These are phyloP conservation scores for Melopsittacus undulatus DNA, from an alignment of 2,797 vertebrate genomes.

Conservation along the genomic window DNA sequence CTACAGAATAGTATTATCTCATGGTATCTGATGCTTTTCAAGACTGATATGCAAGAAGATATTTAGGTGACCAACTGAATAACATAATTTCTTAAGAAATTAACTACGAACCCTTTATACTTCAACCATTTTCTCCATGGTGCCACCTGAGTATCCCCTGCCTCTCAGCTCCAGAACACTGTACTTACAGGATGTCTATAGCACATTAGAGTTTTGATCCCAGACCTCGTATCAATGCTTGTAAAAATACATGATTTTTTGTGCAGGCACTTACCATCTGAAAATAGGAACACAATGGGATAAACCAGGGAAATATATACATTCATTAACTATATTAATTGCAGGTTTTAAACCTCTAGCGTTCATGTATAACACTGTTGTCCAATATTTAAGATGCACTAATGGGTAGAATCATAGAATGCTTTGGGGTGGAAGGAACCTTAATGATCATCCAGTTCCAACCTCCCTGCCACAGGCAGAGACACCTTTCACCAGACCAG, in stretches of 20 bases:
- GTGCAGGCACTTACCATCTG: not conserved
- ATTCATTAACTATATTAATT: not conserved
- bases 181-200: not conserved
- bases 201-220: not conserved
- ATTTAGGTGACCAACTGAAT: not conserved
- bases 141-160: not conserved
- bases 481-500: not conserved
- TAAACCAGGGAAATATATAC: not conserved
- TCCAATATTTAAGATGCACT: not conserved
- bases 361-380: not conserved
- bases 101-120: not conserved
- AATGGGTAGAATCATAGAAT: not conserved
- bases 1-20: not conserved
- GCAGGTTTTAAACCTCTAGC: not conserved
- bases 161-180: not conserved
- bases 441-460: not conserved
- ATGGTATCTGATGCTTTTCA: not conserved
- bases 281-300: not conserved
- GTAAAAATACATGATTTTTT: not conserved
- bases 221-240: not conserved
- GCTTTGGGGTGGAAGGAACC: not conserved
- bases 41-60: not conserved
- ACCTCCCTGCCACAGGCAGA: fast-evolving
- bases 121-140: not conserved
- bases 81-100: not conserved